These are phyloP conservation scores for Melospiza georgiana DNA, from an alignment of 2,113 vertebrate genomes.

Conservation along the genomic window DNA sequence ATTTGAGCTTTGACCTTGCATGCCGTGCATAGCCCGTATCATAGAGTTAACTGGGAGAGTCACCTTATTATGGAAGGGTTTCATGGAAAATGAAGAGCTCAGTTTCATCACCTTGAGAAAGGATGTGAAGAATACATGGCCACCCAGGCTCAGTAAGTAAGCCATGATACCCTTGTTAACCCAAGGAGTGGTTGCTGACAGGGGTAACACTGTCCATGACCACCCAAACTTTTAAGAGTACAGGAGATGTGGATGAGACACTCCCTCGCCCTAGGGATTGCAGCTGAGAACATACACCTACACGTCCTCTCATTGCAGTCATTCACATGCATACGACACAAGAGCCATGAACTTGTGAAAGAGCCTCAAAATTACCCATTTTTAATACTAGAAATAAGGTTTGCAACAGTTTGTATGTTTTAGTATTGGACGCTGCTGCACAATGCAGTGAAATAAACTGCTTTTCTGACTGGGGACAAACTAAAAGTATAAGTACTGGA, in stretches of 20 bases:
- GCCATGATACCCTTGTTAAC: not conserved
- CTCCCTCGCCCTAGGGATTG: slow-evolving; percentile 7
- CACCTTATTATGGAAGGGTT: not conserved
- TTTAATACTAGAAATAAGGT: not conserved
- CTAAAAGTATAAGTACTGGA: not conserved
- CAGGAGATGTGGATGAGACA: not conserved
- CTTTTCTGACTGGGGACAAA: not conserved
- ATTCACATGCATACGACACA: accelerated
- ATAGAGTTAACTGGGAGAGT: not conserved
- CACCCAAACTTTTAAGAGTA: slow-evolving; percentile 42
- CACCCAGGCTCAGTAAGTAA: slow-evolving; percentile 40
- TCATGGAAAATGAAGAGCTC: not conserved
- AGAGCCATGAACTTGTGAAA: not conserved
- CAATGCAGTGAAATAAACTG: not conserved
- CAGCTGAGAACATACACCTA: slow-evolving; percentile 57
- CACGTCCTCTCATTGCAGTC: not conserved
- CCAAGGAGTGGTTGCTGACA: slow-evolving; percentile 38
- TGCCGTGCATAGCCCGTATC: not conserved
- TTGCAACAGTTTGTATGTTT: not conserved
- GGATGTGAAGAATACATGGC: slow-evolving; percentile 15
- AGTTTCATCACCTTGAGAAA: not conserved
- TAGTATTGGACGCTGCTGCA: not conserved
- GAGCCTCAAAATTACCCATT: not conserved
- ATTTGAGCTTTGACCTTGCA: slow-evolving; percentile 34
- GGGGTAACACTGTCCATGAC: not conserved